A percentile compares a stretch with the other conserved stretches of the same genome.
Evolutionary conservation across 1,140 invertebrate species (phyloP).

Genomic region (Drosophila ananassae): DNA sequence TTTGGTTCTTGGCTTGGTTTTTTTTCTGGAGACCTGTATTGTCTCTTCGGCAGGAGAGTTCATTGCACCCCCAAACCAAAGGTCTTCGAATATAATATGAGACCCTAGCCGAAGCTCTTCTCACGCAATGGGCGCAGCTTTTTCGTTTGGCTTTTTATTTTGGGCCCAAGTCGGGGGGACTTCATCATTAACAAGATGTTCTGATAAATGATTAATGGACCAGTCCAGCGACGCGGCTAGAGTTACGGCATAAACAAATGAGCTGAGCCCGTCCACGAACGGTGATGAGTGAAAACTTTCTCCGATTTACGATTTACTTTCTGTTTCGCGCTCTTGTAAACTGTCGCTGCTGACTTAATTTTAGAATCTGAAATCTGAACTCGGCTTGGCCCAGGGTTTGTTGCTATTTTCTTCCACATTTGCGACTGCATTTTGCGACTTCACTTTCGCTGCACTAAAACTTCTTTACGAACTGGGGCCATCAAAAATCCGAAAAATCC

Average conservation of each 20-base stretch:
- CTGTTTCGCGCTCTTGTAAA: slow-evolving; percentile 68
- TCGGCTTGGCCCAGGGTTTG: slow-evolving; percentile 16
- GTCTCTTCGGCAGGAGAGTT: slow-evolving; percentile 31
- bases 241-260: slow-evolving; percentile 73
- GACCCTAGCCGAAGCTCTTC: slow-evolving; percentile 19
- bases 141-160: slow-evolving; percentile 1
- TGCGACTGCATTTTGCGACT: slow-evolving; percentile 49
- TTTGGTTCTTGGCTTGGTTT: slow-evolving; percentile 18
- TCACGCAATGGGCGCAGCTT: slow-evolving; percentile 46
- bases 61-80: slow-evolving; percentile 43
- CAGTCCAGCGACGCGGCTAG: slow-evolving; percentile 16
- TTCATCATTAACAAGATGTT: slow-evolving; percentile 66
- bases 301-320: slow-evolving; percentile 79
- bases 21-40: slow-evolving; percentile 21
- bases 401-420: slow-evolving; percentile 21
- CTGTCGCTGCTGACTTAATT: slow-evolving; percentile 30
- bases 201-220: slow-evolving; percentile 77
- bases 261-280: slow-evolving; percentile 15
- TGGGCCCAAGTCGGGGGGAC: slow-evolving; percentile 6
- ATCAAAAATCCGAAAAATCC: slow-evolving; percentile 41
- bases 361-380: slow-evolving; percentile 57
- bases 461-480: slow-evolving; percentile 40
- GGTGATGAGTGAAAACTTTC: slow-evolving; percentile 56
- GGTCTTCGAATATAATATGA: background rate
- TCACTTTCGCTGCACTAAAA: slow-evolving; percentile 73